A percentile compares a stretch with the other conserved stretches of the same genome.
These are phyloP conservation scores for Circaetus gallicus DNA, from an alignment of 2,113 vertebrate species.

Conservation along the genomic window DNA sequence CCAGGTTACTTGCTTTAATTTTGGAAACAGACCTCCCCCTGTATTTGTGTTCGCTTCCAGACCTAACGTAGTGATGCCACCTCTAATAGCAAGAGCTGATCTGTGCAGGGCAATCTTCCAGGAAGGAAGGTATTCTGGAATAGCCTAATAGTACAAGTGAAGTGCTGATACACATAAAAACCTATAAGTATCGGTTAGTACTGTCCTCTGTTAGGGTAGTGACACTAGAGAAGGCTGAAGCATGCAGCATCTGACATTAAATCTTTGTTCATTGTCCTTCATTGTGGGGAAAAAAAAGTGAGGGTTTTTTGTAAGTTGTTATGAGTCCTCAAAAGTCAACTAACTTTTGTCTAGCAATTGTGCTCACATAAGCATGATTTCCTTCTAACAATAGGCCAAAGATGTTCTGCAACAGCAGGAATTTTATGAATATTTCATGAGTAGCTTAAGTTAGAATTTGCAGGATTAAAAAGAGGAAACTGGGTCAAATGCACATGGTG, in stretches of 20 bases:
- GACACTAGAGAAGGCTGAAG: neutral
- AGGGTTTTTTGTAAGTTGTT: neutral
- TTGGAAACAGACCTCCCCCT: neutral
- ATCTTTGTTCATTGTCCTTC: neutral
- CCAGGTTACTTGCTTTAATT: neutral
- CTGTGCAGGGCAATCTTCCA: neutral
- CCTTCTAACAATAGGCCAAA: slow-evolving; percentile 26
- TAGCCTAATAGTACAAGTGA: neutral
- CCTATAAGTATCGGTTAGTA: neutral
- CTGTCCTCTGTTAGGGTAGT: neutral
- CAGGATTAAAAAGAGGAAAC: slow-evolving; percentile 55
- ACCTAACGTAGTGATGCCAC: neutral
- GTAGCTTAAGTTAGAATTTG: slow-evolving; percentile 55
- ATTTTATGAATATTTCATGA: slow-evolving; percentile 63
- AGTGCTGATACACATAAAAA: neutral
- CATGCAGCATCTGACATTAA: neutral
- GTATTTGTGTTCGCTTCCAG: neutral
- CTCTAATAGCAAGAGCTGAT: neutral
- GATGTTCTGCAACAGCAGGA: slow-evolving; percentile 43
- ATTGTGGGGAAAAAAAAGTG: neutral
- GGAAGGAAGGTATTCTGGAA: neutral
- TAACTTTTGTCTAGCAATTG: neutral
- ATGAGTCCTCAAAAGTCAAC: neutral
- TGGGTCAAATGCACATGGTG: slow-evolving; percentile 43
- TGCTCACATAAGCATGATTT: slow-evolving; percentile 41